phyloP scores from a whole-genome alignment of 2,797 vertebrate genomes.

The Macropus fuliginosus region DNA sequence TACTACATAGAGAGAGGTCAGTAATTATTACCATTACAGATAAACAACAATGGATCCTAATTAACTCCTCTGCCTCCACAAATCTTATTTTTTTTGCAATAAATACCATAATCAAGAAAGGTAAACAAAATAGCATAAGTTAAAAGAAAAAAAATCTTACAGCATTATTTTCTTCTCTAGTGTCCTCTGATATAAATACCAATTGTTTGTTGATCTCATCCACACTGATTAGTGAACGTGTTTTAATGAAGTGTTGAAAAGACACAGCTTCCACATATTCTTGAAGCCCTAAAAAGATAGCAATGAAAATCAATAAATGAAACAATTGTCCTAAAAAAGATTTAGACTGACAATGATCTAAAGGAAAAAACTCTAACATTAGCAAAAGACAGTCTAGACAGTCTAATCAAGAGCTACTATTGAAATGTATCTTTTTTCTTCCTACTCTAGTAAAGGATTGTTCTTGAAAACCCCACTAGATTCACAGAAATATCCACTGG shows the following conservation, averaged over 20 bases:
- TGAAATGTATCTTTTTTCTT: background rate
- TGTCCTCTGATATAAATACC: constrained; percentile 89
- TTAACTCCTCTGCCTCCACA: background rate
- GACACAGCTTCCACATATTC: constrained; percentile 98
- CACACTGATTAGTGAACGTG: constrained; percentile 94
- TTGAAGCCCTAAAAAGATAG: constrained; percentile 90
- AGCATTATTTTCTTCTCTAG: constrained; percentile 83
- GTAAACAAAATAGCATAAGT: background rate
- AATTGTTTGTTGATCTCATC: constrained; percentile 95
- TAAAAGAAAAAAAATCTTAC: constrained; percentile 74
- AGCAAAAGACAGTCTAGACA: background rate
- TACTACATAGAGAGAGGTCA: background rate
- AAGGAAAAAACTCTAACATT: background rate
- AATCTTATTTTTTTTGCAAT: background rate
- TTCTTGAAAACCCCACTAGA: constrained; percentile 9
- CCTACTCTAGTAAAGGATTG: background rate
- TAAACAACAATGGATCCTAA: background rate
- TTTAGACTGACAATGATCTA: background rate
- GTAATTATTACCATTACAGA: background rate
- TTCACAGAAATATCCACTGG: background rate
- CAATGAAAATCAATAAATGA: background rate
- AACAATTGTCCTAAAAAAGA: background rate
- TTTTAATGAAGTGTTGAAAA: constrained; percentile 96
- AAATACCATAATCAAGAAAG: background rate
- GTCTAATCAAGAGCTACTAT: background rate